These are phyloP conservation scores for Manduca sexta DNA, from an alignment of 1,140 invertebrate genomes.

Conservation along the genomic window DNA sequence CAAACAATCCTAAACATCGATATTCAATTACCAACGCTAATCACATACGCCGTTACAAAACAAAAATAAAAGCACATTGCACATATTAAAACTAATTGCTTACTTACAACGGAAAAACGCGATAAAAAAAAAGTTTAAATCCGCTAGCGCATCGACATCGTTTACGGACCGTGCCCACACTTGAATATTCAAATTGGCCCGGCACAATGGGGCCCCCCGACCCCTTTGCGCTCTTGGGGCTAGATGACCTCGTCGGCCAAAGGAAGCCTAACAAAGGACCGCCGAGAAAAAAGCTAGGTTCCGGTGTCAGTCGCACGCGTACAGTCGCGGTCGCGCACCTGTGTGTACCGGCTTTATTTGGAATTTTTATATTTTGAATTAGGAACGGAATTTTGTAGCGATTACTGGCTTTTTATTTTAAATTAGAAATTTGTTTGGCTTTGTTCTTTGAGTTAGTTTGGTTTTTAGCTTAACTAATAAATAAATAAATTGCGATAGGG, in stretches of 20 bases:
- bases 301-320: constrained; percentile 45
- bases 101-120: neutral
- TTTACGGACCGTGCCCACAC: constrained; percentile 44
- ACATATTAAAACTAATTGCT: neutral
- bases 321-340: constrained; percentile 2
- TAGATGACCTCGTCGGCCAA: constrained; percentile 18
- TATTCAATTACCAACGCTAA: no score
- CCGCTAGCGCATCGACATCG: constrained; percentile 33
- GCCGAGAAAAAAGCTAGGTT: constrained; percentile 46
- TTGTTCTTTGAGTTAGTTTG: no score
- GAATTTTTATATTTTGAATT: neutral
- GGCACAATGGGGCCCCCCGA: constrained; percentile 31
- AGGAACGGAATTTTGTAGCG: no score
- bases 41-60: no score
- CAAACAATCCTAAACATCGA: no score
- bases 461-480: no score
- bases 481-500: no score
- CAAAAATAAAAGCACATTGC: neutral
- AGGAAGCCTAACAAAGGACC: constrained; percentile 49
- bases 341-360: neutral
- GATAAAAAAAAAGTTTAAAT: constrained; percentile 1
- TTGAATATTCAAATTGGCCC: constrained; percentile 58
- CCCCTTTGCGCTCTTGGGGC: constrained; percentile 18
- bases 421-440: no score
- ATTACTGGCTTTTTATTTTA: no score